Conservation (phyloP, 2,888 invertebrate species). For the Cryptus armator region DNA sequence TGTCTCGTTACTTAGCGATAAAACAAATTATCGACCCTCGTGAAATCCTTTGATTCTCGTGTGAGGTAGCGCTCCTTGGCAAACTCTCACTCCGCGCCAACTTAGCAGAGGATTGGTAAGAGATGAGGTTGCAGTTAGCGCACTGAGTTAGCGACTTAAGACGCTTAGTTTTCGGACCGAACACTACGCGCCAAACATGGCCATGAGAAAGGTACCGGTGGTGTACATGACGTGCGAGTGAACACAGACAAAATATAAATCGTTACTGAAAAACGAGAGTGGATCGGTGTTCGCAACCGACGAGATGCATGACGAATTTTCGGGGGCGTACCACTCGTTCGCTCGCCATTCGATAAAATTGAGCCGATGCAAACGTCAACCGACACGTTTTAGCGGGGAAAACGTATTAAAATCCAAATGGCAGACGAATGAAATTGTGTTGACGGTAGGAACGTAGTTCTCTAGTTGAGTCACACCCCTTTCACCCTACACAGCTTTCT, state of each 20-base stretch:
- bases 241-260: conserved; percentile 62
- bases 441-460: conserved; percentile 72
- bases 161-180: not conserved
- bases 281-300: conserved; percentile 50
- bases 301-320: conserved; percentile 67
- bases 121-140: too few species aligned
- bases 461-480: conserved; percentile 47
- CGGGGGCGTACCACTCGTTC: conserved; percentile 60
- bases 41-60: conserved; percentile 46
- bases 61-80: conserved; percentile 1
- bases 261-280: conserved; percentile 50
- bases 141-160: too few species aligned
- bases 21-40: conserved; percentile 73
- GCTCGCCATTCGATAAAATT: conserved; percentile 73
- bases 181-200: not conserved
- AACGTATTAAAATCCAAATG: conserved; percentile 78
- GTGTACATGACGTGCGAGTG: conserved; percentile 58
- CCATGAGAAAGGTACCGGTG: conserved; percentile 45
- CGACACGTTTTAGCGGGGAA: conserved; percentile 76
- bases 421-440: conserved; percentile 74
- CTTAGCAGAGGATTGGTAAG: too few species aligned
- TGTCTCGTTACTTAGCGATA: conserved; percentile 74
- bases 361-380: conserved; percentile 73
- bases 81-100: not conserved
- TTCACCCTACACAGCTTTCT: conserved; percentile 30